These are phyloP conservation scores for Chelonus formosanus DNA, from an alignment of 2,888 invertebrate genomes.

Conservation along the genomic window DNA sequence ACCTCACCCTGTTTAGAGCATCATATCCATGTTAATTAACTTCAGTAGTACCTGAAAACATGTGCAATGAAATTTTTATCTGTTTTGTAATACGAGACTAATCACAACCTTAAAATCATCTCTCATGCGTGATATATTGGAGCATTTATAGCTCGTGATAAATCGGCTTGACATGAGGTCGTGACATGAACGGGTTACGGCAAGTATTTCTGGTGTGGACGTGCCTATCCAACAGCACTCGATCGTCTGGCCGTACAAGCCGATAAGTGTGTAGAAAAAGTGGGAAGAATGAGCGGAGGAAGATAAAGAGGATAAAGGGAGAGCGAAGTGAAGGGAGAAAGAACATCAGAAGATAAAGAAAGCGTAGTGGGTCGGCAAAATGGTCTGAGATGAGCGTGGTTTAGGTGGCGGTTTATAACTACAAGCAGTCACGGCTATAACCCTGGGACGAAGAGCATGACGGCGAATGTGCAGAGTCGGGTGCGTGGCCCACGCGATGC, in stretches of 20 bases:
- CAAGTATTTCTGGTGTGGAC: conserved; percentile 7
- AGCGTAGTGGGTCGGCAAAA: conserved; percentile 10
- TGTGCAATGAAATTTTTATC: conserved; percentile 18
- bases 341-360: conserved; percentile 5
- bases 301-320: neutral
- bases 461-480: conserved; percentile 36
- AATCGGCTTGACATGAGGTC: conserved; percentile 16
- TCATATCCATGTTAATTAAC: conserved; percentile 30
- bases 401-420: conserved; percentile 35
- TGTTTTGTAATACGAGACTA: conserved; percentile 5
- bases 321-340: neutral
- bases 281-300: neutral
- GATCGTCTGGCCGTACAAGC: conserved; percentile 14
- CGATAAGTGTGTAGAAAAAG: conserved; percentile 19
- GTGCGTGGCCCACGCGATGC: conserved; percentile 58
- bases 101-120: no score
- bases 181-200: conserved; percentile 7
- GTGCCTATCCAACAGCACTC: conserved; percentile 18
- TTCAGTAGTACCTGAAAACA: conserved; percentile 14
- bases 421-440: conserved; percentile 32
- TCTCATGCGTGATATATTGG: no score
- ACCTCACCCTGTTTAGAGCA: conserved; percentile 13
- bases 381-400: conserved; percentile 24
- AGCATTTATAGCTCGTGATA: conserved; percentile 11
- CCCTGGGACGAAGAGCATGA: conserved; percentile 42